These are phyloP conservation scores for Leucophenga maculata DNA, from an alignment of 2,888 invertebrate species.

Conservation along the genomic window DNA sequence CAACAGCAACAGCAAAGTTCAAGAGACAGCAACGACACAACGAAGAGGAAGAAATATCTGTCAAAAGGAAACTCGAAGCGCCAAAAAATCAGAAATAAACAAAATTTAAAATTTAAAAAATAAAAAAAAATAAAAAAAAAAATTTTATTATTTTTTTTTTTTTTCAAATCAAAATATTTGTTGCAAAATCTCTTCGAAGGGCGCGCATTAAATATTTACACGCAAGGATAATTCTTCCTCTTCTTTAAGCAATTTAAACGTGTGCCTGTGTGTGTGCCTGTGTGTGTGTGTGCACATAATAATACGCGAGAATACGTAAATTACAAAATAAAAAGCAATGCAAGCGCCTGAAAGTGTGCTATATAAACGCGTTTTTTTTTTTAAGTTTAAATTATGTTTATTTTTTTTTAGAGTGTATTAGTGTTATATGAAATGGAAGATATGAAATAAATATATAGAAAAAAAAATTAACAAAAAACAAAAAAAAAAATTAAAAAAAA, in stretches of 20 bases:
- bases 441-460: background rate
- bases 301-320: background rate
- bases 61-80: too few species aligned
- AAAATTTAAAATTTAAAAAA: background rate
- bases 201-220: too few species aligned
- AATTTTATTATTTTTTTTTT: background rate
- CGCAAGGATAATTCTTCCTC: too few species aligned
- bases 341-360: too few species aligned
- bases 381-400: background rate
- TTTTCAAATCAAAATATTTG: too few species aligned
- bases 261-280: background rate
- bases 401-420: background rate
- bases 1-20: conserved; percentile 27
- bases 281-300: conserved; percentile 2
- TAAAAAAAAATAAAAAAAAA: background rate
- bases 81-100: background rate
- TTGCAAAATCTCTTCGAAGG: too few species aligned
- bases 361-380: too few species aligned
- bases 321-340: background rate
- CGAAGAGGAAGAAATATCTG: too few species aligned
- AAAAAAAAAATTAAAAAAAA: background rate
- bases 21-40: too few species aligned
- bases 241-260: too few species aligned
- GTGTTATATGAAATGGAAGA: background rate
- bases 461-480: background rate